A percentile compares a stretch with the other conserved stretches of the same genome.
These are phyloP conservation scores for Brachionus plicatilis DNA, from an alignment of 1,140 invertebrate genomes.

Conservation along the genomic window DNA sequence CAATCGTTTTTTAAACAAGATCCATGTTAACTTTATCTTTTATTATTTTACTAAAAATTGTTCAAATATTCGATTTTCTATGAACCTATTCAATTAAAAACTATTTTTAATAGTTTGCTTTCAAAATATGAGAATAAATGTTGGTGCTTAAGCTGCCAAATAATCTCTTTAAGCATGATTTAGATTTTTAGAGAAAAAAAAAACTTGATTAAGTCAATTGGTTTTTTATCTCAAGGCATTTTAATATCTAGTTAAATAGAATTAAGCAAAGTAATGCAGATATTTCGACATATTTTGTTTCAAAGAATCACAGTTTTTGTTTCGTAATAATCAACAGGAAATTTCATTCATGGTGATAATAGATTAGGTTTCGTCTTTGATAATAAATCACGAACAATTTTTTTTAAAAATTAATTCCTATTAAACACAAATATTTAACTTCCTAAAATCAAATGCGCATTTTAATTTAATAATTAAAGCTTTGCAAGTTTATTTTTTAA, in stretches of 20 bases:
- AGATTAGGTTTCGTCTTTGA: neutral
- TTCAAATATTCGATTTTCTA: neutral
- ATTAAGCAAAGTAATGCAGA: neutral
- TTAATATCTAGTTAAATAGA: neutral
- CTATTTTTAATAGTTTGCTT: neutral
- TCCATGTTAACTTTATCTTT: neutral
- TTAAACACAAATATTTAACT: neutral
- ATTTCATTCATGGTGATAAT: neutral
- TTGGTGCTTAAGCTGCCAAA: neutral
- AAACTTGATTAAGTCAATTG: neutral
- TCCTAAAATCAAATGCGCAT: neutral
- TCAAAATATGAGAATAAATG: neutral
- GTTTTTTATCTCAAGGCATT: neutral
- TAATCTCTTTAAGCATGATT: neutral
- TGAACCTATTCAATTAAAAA: neutral
- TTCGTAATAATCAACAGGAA: neutral
- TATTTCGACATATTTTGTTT: neutral
- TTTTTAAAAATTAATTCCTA: neutral
- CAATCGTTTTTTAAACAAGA: neutral
- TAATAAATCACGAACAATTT: neutral
- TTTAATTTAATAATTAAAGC: neutral
- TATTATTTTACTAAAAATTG: neutral
- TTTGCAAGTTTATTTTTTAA: neutral
- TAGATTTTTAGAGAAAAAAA: neutral
- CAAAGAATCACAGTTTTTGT: neutral